Evolutionary conservation across 2,113 vertebrate genomes (phyloP).

Genomic region (Machaerirhynchus nigripectus): DNA sequence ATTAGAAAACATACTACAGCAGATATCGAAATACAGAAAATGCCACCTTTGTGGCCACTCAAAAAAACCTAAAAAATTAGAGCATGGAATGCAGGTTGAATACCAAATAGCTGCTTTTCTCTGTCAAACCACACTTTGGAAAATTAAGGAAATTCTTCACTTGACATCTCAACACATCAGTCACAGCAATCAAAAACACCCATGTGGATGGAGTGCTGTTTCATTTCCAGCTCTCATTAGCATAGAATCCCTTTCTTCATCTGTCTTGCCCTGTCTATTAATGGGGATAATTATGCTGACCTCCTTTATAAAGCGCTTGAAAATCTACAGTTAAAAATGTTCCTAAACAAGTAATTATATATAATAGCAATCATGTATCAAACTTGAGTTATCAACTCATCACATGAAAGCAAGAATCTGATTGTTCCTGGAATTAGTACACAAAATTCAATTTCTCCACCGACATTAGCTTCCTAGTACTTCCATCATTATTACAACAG

Average conservation of each 20-base stretch:
- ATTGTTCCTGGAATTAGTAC: not conserved
- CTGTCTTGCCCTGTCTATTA: not conserved
- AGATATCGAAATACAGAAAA: not conserved
- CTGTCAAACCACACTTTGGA: not conserved
- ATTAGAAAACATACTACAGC: not conserved
- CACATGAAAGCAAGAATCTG: not conserved
- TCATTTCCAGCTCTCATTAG: not conserved
- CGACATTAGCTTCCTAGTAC: not conserved
- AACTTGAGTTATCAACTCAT: not conserved
- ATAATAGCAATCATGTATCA: not conserved
- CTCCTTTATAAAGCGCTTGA: not conserved
- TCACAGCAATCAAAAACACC: not conserved
- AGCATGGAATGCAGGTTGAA: not conserved
- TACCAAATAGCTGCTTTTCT: not conserved
- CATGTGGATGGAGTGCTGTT: not conserved
- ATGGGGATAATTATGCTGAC: not conserved
- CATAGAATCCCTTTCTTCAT: not conserved
- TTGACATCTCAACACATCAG: not conserved
- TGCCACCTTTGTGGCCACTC: not conserved
- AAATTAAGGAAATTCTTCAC: not conserved
- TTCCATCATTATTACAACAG: not conserved
- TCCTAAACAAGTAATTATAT: not conserved
- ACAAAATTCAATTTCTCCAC: not conserved
- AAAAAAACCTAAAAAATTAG: not conserved
- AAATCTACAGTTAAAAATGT: not conserved